phyloP scores from a whole-genome alignment of 1,140 invertebrate genomes.

The Drosophila quadrilineata region DNA sequence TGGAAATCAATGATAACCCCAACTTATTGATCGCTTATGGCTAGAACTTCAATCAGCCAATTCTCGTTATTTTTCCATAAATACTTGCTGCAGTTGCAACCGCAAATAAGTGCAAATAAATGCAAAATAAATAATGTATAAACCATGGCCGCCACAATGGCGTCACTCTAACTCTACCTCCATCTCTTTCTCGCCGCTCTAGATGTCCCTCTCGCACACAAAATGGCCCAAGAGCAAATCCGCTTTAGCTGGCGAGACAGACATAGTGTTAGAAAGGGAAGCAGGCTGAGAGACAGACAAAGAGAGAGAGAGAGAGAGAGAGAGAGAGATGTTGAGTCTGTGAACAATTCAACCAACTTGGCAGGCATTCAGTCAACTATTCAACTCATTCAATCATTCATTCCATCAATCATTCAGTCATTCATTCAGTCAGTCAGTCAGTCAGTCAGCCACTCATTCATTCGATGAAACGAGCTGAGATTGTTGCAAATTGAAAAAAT shows the following conservation, averaged over 20 bases:
- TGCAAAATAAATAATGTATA: constrained; percentile 52
- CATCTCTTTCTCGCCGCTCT: too few relatives aligned
- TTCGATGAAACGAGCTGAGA: constrained; percentile 46
- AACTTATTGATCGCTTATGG: too few relatives aligned
- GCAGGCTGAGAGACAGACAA: constrained; percentile 15
- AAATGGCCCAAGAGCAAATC: constrained; percentile 39
- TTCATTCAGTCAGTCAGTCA: constrained; percentile 42
- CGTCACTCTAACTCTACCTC: too few relatives aligned
- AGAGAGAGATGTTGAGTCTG: constrained; percentile 28
- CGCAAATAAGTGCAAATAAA: constrained; percentile 28
- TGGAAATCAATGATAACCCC: too few relatives aligned
- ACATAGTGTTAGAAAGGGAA: not conserved
- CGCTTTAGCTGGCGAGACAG: constrained; percentile 28
- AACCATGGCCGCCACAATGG: constrained; percentile 35
- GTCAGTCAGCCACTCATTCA: constrained; percentile 34
- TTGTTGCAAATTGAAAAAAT: constrained; percentile 40
- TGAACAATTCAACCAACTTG: constrained; percentile 17
- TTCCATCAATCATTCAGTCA: constrained; percentile 33
- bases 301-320: constrained; percentile 24
- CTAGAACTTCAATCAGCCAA: too few relatives aligned
- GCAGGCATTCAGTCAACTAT: constrained; percentile 36
- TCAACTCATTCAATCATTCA: constrained; percentile 37
- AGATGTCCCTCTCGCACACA: too few relatives aligned
- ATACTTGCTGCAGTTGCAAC: too few relatives aligned
- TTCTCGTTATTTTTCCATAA: too few relatives aligned